Evolutionary conservation across 2,888 invertebrate species (phyloP).

Genomic region (Hypomecis punctinalis): DNA sequence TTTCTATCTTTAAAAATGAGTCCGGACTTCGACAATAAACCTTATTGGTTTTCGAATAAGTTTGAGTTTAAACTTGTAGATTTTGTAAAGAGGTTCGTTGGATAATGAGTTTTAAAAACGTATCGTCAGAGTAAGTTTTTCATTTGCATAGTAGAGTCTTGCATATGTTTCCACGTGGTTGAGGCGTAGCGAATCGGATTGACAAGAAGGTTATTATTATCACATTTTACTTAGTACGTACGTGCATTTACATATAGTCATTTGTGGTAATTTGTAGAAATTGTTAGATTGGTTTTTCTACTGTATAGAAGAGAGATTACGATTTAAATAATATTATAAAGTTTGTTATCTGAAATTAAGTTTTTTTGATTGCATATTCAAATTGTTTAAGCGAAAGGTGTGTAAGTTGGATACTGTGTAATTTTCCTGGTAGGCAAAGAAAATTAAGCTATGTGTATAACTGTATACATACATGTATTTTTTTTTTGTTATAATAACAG

Average conservation of each 20-base stretch:
- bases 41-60: slow-evolving; percentile 45
- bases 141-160: slow-evolving; percentile 51
- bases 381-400: too few relatives aligned
- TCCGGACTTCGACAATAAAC: slow-evolving; percentile 43
- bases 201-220: slow-evolving; percentile 84
- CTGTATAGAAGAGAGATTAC: slow-evolving; percentile 2
- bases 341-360: background rate
- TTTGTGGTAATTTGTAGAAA: slow-evolving; percentile 64
- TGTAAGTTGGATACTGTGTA: too few relatives aligned
- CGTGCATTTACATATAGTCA: slow-evolving; percentile 68
- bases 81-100: slow-evolving; percentile 40
- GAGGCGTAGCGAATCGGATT: slow-evolving; percentile 79
- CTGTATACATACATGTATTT: too few relatives aligned
- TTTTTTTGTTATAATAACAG: too few relatives aligned
- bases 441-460: too few relatives aligned
- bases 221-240: slow-evolving; percentile 76
- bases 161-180: slow-evolving; percentile 71
- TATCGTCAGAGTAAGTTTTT: slow-evolving; percentile 45
- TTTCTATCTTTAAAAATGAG: slow-evolving; percentile 67
- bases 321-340: background rate
- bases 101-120: slow-evolving; percentile 57
- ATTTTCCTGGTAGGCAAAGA: too few relatives aligned
- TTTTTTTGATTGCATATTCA: too few relatives aligned
- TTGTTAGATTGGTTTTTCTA: slow-evolving; percentile 51
- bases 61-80: slow-evolving; percentile 40